Base-by-base conservation (phyloP, 2,797 vertebrate species). In the Cyprinodon diabolis region DNA sequence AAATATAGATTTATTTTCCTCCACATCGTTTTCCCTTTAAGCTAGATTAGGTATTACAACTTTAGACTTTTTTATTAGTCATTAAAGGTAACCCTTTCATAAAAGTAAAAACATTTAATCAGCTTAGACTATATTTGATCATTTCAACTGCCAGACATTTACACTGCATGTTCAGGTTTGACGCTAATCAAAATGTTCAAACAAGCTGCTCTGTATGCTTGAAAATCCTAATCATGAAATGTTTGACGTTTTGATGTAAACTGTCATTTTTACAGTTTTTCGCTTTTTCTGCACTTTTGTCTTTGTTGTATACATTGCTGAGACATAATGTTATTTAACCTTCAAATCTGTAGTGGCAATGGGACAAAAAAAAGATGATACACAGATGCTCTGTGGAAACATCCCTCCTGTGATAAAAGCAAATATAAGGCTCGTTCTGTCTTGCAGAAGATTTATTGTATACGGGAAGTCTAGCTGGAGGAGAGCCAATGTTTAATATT, bases 401-500 rank as follows among this genome's bases (percentile, higher is more conserved):
- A 71, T 84, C 81, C 62, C 78, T 71, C 60, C 57, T 73, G 58
- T 63, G 73, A 84, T 86, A 84, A 83, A 88, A 74, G 62, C 68
- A 72, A 35, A 72, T 49, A 69, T 69, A 81, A 71, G 25, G 58
- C 69, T 19, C 67, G 63, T 55, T 73, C 66, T 83, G 78, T 72
- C 72, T 75, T 67, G 72, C 70, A 49, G 78, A 74, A 69, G 81
- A 76, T 84, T 84, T 81, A 84, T 86, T 86, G 79, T 76, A 85
- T 87, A 71, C 75, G 67, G 72, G 80, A 79, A 80, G 65, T 87
- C 49, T 66, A 56, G 74, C 71, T 85, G 79, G 75, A 86, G 67
- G 65, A 72, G 74, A 86, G 75, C 69, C 72, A 65, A 54, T 15
- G 67, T 87, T 90, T 87, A 78, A 86, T 87, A 84, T 87, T 92